phyloP scores from a whole-genome alignment of 2,113 vertebrate species.

The Heteronetta atricapilla region DNA sequence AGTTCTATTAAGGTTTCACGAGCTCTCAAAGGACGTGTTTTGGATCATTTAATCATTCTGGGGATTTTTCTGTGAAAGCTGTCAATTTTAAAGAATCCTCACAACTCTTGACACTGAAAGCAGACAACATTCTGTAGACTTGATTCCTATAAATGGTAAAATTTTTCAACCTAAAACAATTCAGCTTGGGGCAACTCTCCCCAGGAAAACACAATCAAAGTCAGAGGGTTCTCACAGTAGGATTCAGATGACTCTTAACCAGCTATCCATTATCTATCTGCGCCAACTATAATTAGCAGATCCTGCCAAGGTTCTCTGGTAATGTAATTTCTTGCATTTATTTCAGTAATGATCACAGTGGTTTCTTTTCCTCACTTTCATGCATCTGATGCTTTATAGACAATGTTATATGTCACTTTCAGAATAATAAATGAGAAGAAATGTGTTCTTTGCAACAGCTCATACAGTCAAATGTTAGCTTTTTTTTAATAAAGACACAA shows the following conservation, averaged over 20 bases:
- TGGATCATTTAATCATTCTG: not conserved
- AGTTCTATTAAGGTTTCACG: not conserved
- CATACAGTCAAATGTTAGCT: not conserved
- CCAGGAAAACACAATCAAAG: conserved; percentile 7
- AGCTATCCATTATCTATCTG: not conserved
- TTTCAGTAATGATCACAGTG: conserved; percentile 32
- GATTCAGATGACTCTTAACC: not conserved
- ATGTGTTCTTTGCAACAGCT: not conserved
- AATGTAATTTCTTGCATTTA: conserved; percentile 45
- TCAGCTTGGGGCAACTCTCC: not conserved
- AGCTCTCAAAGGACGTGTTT: not conserved
- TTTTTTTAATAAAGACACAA: not conserved
- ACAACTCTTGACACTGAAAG: not conserved
- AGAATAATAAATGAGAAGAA: conserved; percentile 30
- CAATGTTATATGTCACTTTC: not conserved
- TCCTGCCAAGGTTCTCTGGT: conserved; percentile 47
- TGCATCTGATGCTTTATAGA: not conserved
- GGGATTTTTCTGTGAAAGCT: not conserved
- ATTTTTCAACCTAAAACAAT: not conserved
- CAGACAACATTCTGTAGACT: not conserved
- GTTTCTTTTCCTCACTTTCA: conserved; percentile 16
- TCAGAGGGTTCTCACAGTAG: not conserved
- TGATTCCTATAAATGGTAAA: not conserved
- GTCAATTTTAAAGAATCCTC: not conserved
- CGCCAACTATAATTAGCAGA: conserved; percentile 36